These are phyloP conservation scores for Vulpes lagopus DNA, from an alignment of 2,113 vertebrate species.

Conservation along the genomic window DNA sequence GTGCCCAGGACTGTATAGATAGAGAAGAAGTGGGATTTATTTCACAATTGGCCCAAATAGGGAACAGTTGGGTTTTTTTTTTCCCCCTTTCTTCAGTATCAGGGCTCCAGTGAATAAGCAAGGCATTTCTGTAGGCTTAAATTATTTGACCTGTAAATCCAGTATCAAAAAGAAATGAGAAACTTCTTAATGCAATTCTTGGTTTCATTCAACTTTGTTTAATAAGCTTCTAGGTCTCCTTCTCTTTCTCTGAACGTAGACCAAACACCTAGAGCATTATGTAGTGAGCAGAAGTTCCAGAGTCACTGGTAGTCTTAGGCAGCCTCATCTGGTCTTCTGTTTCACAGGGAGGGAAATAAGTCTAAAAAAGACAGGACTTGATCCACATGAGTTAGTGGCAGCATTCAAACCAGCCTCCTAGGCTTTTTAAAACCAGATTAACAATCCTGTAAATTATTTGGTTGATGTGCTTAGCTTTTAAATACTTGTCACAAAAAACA, in stretches of 20 bases:
- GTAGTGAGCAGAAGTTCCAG: neutral
- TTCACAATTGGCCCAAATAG: neutral
- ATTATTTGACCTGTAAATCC: neutral
- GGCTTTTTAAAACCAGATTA: neutral
- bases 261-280: neutral
- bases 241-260: neutral
- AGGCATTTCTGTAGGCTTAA: neutral
- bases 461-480: conserved; percentile 36
- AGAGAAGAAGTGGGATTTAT: neutral
- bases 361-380: conserved; percentile 4
- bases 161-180: neutral
- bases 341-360: conserved; percentile 22
- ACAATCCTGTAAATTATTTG: neutral
- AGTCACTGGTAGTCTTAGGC: neutral
- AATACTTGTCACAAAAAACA: conserved; percentile 11
- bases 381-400: neutral
- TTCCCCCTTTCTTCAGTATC: neutral
- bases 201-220: neutral
- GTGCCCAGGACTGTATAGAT: neutral
- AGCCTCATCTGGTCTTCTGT: neutral
- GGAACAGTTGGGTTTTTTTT: neutral
- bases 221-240: neutral
- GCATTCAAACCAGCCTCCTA: neutral
- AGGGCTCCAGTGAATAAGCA: neutral
- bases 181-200: neutral